Conservation (phyloP, 1,140 invertebrate species). For the Steinernema feltiae region DNA sequence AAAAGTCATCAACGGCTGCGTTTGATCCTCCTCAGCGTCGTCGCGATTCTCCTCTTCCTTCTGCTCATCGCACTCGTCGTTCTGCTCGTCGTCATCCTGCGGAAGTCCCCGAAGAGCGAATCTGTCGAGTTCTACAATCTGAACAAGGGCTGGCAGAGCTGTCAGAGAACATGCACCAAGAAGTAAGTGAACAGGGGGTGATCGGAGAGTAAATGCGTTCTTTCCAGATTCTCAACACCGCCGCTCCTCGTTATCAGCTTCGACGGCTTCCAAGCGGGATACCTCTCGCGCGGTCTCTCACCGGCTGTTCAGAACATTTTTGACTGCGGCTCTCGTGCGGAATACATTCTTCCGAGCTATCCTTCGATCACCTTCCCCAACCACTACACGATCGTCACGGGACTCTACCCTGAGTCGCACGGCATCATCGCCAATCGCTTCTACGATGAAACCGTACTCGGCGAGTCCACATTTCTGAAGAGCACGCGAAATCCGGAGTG, state of each 20-base stretch:
- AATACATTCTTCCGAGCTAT: slow-evolving; percentile 19
- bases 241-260: not conserved
- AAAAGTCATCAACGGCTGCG: not conserved
- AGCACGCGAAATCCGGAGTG: not conserved
- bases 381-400: slow-evolving; percentile 61
- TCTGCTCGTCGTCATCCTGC: not conserved
- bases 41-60: not conserved
- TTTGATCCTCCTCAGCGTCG: not conserved
- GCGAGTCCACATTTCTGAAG: not conserved
- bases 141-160: not conserved
- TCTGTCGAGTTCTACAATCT: not conserved
- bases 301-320: not conserved
- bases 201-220: not conserved
- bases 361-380: slow-evolving; percentile 58
- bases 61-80: not conserved
- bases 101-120: not conserved
- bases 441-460: not conserved
- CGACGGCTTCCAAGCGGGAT: slow-evolving; percentile 7
- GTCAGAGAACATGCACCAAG: not conserved
- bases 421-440: slow-evolving; percentile 54
- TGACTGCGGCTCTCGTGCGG: not conserved
- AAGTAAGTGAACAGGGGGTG: not conserved
- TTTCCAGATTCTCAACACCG: not conserved
- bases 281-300: not conserved
- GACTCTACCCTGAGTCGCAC: slow-evolving; percentile 63